Conservation (phyloP, 2,888 invertebrate species). For the Dolichopus griseipennis region DNA sequence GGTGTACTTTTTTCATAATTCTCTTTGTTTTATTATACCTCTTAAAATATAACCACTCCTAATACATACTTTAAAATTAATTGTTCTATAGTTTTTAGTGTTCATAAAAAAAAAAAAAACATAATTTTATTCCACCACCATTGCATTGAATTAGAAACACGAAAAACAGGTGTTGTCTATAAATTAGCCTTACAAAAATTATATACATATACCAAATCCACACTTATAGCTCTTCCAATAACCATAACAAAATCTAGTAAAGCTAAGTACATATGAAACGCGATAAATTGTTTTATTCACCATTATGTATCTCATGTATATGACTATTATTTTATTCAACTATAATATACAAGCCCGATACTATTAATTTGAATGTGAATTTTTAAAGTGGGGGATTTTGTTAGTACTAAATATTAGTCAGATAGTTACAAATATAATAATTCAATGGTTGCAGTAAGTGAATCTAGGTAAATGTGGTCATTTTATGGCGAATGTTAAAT, state of each 20-base stretch:
- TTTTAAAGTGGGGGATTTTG: background rate
- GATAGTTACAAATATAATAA: background rate
- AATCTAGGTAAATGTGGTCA: background rate
- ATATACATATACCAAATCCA: background rate
- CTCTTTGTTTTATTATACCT: too few relatives aligned
- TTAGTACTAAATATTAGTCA: background rate
- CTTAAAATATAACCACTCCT: background rate
- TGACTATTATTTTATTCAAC: too few relatives aligned
- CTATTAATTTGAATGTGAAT: background rate
- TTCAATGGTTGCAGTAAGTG: too few relatives aligned
- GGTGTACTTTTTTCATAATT: too few relatives aligned
- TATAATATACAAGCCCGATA: too few relatives aligned
- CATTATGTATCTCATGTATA: too few relatives aligned
- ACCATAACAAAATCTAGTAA: background rate
- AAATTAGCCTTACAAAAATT: background rate
- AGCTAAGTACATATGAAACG: background rate
- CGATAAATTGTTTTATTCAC: background rate
- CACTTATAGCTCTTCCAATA: too few relatives aligned
- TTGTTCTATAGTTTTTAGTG: background rate
- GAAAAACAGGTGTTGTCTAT: conserved; percentile 9
- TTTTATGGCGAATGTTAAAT: background rate
- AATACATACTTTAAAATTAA: background rate
- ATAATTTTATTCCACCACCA: background rate
- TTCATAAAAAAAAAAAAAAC: background rate
- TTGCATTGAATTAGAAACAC: background rate